Percentiles rank a stretch among this genome's conserved stretches.
Evolutionary conservation across 92 coral and sea anemone genomes (phyloP).

Genomic region (Desmophyllum pertusum): DNA sequence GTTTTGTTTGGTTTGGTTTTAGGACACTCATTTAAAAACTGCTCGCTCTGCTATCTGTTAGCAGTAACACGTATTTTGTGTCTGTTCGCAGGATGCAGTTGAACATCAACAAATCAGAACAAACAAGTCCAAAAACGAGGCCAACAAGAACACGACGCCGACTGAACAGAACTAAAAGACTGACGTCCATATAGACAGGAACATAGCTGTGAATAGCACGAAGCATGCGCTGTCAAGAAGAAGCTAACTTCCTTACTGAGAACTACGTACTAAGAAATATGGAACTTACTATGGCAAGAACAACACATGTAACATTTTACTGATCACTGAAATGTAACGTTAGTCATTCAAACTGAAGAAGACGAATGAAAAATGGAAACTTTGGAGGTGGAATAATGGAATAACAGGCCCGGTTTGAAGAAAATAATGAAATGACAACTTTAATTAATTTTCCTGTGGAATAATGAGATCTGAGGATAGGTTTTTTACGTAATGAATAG

Average conservation of each 20-base stretch:
- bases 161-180: neutral
- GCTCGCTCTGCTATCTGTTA: no score
- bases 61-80: neutral
- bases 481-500: neutral
- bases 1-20: no score
- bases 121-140: constrained; percentile 13
- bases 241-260: no score
- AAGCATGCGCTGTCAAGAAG: no score
- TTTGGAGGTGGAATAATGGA: neutral
- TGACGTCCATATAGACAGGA: constrained; percentile 19
- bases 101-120: constrained; percentile 21
- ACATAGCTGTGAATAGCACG: neutral
- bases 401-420: neutral
- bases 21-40: no score
- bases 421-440: neutral
- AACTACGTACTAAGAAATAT: no score
- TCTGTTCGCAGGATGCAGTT: constrained; percentile 11
- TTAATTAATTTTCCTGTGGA: neutral
- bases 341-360: neutral
- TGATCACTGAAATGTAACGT: neutral
- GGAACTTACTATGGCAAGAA: neutral
- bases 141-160: constrained; percentile 32
- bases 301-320: neutral
- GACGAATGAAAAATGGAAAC: neutral
- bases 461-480: neutral